Evolutionary conservation across 2,888 invertebrate genomes (phyloP), one percentile per base, ranked within the genome.

Genomic region (Parasteatoda lunata): DNA sequence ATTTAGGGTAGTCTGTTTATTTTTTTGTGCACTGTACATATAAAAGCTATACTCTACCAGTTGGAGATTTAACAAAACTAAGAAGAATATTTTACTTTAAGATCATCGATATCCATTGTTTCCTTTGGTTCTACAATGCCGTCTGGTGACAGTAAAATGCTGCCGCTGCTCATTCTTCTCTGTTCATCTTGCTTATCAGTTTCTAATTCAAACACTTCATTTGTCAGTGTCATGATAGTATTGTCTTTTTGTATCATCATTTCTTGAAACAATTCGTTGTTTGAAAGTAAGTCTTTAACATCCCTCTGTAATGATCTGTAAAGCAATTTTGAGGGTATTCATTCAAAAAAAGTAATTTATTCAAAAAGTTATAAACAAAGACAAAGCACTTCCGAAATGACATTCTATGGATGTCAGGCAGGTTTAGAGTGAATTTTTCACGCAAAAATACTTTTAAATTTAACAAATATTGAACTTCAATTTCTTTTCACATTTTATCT

Each of bases 191-290:
- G 76, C 51, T 78, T 88, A 54, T 89, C 88, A 30, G 88, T 89
- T 86, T 91, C 91, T 8, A 91, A 85, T 52, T 91, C 91, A 84
- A 90, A 91, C 47, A 92, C 89, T 85, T 92, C 91, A 88, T 92
- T 91, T 9, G 92, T 92, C 77, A 93, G 89, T 54, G 91, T 90
- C 71, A 92, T 90, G 49, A 93, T 91, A 47, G 91, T 91, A 64
- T 92, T 91, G 88, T 92, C 92, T 89, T 92, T 92, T 47, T 91
- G 91, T 84, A 90, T 90, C 45, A 92, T 89, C 90, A 91, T 91
- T 76, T 92, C 92, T 81, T 91, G 89, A 88, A 91, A 91, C 90
- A 92, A 91, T 45, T 88, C 88, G 30, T 91, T 88, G 75, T 91
- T 91, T 7, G 91, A 91, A 49, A 89, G 80, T 15, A 90, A 80